Conservation (phyloP, 2,888 invertebrate genomes). For the Lithophane leautieri region DNA sequence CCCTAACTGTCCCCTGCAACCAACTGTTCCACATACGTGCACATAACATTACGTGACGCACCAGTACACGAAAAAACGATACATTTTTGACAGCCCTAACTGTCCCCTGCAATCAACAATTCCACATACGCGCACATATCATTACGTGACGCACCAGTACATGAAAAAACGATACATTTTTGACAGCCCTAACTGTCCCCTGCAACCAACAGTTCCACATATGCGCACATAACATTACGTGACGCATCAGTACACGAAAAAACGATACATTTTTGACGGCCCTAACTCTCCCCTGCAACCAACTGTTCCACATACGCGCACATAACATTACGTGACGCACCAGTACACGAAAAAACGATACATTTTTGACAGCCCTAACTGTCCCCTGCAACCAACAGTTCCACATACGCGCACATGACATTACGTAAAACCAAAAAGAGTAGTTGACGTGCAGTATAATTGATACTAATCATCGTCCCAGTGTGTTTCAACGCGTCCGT, state of each 20-base stretch:
- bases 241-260: not conserved
- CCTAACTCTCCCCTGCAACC: slow-evolving; percentile 2
- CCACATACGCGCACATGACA: slow-evolving; percentile 14
- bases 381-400: not conserved
- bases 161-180: not conserved
- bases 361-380: slow-evolving; percentile 22
- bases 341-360: not conserved
- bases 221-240: slow-evolving; percentile 31
- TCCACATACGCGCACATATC: too few species aligned
- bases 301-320: slow-evolving; percentile 9
- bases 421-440: slow-evolving; percentile 41
- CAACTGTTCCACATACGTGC: too few species aligned
- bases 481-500: slow-evolving; percentile 72
- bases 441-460: slow-evolving; percentile 58
- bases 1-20: too few species aligned
- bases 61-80: too few species aligned
- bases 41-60: too few species aligned
- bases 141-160: too few species aligned
- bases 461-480: slow-evolving; percentile 64
- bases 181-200: slow-evolving; percentile 18
- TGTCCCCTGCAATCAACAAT: too few species aligned
- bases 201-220: slow-evolving; percentile 2
- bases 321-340: too few species aligned
- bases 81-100: too few species aligned
- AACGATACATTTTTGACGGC: not conserved